Evolutionary conservation across 1,140 invertebrate genomes (phyloP).

Genomic region (Pogonomyrmex barbatus): DNA sequence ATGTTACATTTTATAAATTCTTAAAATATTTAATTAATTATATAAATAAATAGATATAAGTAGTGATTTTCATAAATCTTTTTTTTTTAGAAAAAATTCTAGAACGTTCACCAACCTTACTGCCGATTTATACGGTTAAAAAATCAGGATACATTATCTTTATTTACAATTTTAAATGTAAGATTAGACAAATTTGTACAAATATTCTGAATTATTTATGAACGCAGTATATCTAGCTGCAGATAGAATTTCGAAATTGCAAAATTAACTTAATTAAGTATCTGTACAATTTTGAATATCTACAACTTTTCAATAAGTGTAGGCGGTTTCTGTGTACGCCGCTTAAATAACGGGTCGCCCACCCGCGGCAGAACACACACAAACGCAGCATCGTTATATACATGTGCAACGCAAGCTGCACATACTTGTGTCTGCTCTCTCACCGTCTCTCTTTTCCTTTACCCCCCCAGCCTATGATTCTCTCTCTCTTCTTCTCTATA

Average conservation of each 20-base stretch:
- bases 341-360: conserved; percentile 73
- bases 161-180: neutral
- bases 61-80: neutral
- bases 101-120: neutral
- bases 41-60: neutral
- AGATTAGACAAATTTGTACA: neutral
- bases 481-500: conserved; percentile 33
- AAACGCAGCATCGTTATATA: conserved; percentile 62
- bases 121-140: neutral
- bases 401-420: conserved; percentile 76
- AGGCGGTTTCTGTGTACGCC: conserved; percentile 66
- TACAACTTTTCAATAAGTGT: neutral
- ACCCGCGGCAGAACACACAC: conserved; percentile 77
- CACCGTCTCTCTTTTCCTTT: conserved; percentile 51
- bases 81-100: neutral
- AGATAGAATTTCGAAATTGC: neutral
- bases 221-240: neutral
- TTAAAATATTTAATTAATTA: neutral
- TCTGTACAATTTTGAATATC: neutral
- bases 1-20: no score
- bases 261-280: neutral
- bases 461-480: conserved; percentile 38
- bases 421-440: conserved; percentile 75
- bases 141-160: neutral
- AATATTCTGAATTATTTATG: neutral